Evolutionary conservation across 2,888 invertebrate species (phyloP).

Genomic region (Drosophila helvetica): DNA sequence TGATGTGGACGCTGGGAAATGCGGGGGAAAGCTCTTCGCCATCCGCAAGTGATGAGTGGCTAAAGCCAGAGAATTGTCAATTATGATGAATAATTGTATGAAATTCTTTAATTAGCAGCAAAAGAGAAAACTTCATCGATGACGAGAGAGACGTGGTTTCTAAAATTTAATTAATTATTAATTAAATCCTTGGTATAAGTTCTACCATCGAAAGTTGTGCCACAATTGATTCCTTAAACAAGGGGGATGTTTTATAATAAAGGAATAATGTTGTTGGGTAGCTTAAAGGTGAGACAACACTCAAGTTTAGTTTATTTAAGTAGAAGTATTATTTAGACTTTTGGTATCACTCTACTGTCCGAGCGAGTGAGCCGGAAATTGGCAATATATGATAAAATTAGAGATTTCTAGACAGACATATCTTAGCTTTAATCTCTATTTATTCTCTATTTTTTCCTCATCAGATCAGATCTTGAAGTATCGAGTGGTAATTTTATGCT

Average conservation of each 20-base stretch:
- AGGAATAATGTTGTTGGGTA: background rate
- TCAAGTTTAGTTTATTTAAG: too few relatives aligned
- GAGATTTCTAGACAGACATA: too few relatives aligned
- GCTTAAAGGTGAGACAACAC: too few relatives aligned
- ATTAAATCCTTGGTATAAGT: slow-evolving; percentile 9
- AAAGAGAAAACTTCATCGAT: slow-evolving; percentile 19
- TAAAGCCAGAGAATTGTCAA: slow-evolving; percentile 42
- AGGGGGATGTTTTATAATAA: background rate
- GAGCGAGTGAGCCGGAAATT: too few relatives aligned
- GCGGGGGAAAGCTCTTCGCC: background rate
- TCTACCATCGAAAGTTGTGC: background rate
- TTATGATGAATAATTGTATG: slow-evolving; percentile 43
- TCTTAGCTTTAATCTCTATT: too few relatives aligned
- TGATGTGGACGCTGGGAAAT: slow-evolving; percentile 35
- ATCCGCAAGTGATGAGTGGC: slow-evolving; percentile 41
- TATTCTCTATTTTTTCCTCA: too few relatives aligned
- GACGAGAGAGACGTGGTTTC: background rate
- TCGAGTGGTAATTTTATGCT: slow-evolving; percentile 26
- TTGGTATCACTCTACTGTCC: too few relatives aligned
- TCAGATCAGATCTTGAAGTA: slow-evolving; percentile 1
- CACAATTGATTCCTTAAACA: background rate
- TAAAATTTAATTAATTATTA: slow-evolving; percentile 17
- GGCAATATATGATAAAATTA: too few relatives aligned
- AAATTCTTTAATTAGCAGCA: slow-evolving; percentile 32
- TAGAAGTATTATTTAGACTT: too few relatives aligned